Base-by-base conservation (phyloP, 1,140 invertebrate genomes). In the Linepithema humile region DNA sequence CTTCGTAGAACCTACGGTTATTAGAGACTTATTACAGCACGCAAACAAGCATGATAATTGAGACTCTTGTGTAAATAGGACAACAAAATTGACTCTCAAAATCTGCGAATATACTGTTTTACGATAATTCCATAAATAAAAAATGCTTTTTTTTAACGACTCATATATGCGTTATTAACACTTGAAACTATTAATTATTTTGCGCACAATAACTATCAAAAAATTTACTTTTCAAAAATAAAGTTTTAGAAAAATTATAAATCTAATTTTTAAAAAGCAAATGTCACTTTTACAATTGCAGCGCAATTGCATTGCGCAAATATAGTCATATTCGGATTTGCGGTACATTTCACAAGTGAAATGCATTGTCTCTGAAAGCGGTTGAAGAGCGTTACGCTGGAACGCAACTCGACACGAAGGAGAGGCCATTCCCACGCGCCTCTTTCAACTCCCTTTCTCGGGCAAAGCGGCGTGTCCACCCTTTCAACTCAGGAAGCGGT, bases 381-480 rank as follows among this genome's bases (percentile, higher is more conserved):
- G 23, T 70, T 57, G 55, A 43, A 70, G 48, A 57, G 64, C 48
- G 23, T 69, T 35, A 62, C n/a, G 40, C 17, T n/a, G 35, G 35
- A 74, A 43, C 45, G 75, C 29, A 53, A 78, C n/a, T 70, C 64
- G 64, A 53, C 20, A 69, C 35, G 45, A 69, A 80, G 75, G 48
- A 80, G 50, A 80, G 50, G 43, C 17, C 70, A 87, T 88, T 88
- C 86, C 86, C 86, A 88, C 86, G 85, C 69, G 57, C 84, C 73
- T 69, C 70, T 69, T 53, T 77, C 72, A n/a, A 35, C 38, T 73
- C 64, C 86, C 67, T 73, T 82, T 73, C 78, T 60, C 65, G 55
- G 4, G 38, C 40, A 43, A 62, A 45, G 50, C 17, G 53, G 67
- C 82, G 82, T 87, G 73, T 67, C 67, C 77, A 48, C 23, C 65